Evolutionary conservation across 2,888 invertebrate genomes (phyloP).

Genomic region (Eupithecia insigniata): DNA sequence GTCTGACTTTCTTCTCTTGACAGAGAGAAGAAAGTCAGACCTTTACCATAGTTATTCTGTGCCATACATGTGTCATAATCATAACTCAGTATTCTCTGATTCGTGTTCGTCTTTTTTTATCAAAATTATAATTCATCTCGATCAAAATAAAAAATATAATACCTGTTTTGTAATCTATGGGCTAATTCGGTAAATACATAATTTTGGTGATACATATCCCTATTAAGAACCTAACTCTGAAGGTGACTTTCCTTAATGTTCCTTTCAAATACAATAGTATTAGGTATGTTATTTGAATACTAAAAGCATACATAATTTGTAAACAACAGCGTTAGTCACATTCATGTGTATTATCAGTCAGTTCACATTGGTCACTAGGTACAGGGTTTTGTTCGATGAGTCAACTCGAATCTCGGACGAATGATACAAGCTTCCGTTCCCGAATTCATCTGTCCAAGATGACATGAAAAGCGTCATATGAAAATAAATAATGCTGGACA

Average conservation of each 20-base stretch:
- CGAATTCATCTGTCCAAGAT: not conserved
- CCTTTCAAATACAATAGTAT: not conserved
- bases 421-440: slow-evolving; percentile 3
- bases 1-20: too few relatives aligned
- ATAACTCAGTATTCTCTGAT: too few relatives aligned
- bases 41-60: too few relatives aligned
- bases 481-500: not conserved
- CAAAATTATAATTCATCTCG: too few relatives aligned
- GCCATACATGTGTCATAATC: too few relatives aligned
- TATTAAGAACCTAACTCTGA: not conserved
- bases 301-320: not conserved
- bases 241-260: not conserved
- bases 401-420: slow-evolving; percentile 6
- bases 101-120: too few relatives aligned
- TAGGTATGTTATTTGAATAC: slow-evolving; percentile 7
- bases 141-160: too few relatives aligned
- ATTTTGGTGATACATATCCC: too few relatives aligned
- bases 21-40: too few relatives aligned
- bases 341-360: slow-evolving; percentile 6
- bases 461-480: not conserved
- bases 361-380: not conserved
- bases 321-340: not conserved
- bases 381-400: not conserved
- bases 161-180: too few relatives aligned
- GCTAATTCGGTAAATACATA: too few relatives aligned